Evolutionary conservation across 2,888 invertebrate genomes (phyloP), one percentile per base, ranked within the genome.

Genomic region (Trissolcus brochymenae): DNA sequence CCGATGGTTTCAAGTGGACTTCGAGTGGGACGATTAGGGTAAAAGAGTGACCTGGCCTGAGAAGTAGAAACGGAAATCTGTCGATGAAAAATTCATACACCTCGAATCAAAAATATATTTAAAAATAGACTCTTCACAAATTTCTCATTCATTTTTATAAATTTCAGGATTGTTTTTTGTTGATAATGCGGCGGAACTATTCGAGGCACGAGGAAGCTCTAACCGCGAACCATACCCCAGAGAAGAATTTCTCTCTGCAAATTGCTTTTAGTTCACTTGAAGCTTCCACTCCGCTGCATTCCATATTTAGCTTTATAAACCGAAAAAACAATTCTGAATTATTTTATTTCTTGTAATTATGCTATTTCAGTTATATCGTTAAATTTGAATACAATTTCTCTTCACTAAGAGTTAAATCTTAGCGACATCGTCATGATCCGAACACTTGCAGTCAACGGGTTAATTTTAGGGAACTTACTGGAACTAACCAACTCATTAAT

Each of bases 161-260:
- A 35, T 35, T 35, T 11, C 35, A 11, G 35, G 35, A 35, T 35
- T 11, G 11, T 35, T 35, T 35, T 35, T 11, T 25, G 51, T 68
- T 75, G 62, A 64, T 59, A 68, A 59, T 68, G 61, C 17, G 62
- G 64, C 53, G 74, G 55, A 68, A 68, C 59, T 68, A 68, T 68
- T 67, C 60, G 49, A 60, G 54, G 75, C 68, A 70, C 55, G 74
- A 67, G 61, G 74, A 67, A 67, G 51, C 62, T 74, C 74, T 67
- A 50, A 53, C 59, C 40, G 40, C 64, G 41, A 19, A 64, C 41
- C 61, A 46, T 67, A 74, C 56, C 41, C 66, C 17, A 46, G 54
- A 72, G 66, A 72, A 77, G 77, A 78, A 78, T 78, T 74, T 73
- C 77, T 70, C 62, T 60, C 72, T 56, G 72, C 40, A 53, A 72